Base-by-base conservation (phyloP, 2,113 vertebrate genomes). In the Trogon melanurus region DNA sequence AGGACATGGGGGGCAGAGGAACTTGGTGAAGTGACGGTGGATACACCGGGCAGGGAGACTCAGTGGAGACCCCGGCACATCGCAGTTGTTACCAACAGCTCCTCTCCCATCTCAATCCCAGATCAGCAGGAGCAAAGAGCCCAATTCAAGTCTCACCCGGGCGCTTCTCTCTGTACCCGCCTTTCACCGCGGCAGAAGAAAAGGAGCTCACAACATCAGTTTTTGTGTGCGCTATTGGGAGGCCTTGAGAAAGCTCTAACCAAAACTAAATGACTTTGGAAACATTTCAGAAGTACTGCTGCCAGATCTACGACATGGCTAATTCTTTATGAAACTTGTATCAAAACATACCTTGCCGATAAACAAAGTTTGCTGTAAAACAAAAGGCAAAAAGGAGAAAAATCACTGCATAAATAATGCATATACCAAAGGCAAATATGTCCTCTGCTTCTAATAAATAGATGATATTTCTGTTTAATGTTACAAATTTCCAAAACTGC, bases 361-460 rank as follows among this genome's bases (percentile, higher is more conserved):
- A 89, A 91, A 91, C 26, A 79, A 70, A 64, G 66, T 10, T 62
- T 62, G 29, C 2, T 65, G 85, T 27, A 88, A 90, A 95, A 87
- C 20, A 50, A 78, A 91, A 81, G 11, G 23, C 1, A 29, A 57
- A 38, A 23, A n/a, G 51, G 16, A 10, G 2, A 96, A 76, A 78
- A 97, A 92, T 80, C 0, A 0, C 41, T 78, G 65, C 45, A 91
- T 92, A 62, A 5, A 26, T n/a, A 80, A 70, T 45, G 50, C 36
- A 54, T 67, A 60, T 41, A 45, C n/a, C 36, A 41, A 88, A 92
- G 56, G 14, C 56, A 93, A 86, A 19, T 47, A 91, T 44, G 78
- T 93, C 69, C 16, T 47, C 44, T 58, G 41, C 36, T 76, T 79
- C 79, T 58, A 80, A 66, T 70, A 91, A 91, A 53, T 53, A 84